A percentile compares a stretch with the other conserved stretches of the same genome.
These are phyloP conservation scores for Eretmochelys imbricata DNA, from an alignment of 2,113 vertebrate species.

Conservation along the genomic window DNA sequence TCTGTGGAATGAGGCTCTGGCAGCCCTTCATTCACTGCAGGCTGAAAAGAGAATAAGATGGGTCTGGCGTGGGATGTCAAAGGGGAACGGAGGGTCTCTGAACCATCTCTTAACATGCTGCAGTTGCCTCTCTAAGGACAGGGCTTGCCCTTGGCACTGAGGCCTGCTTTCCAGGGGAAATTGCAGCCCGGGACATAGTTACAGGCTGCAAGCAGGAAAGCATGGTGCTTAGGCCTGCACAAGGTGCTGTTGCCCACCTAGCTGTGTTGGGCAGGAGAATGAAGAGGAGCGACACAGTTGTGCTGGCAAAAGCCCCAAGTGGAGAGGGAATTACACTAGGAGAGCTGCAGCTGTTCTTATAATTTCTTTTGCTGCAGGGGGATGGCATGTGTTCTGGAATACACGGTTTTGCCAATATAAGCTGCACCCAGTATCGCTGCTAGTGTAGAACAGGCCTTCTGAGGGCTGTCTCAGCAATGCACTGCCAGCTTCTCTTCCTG, in stretches of 20 bases:
- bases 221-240: background rate
- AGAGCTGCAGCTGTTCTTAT: no score
- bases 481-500: background rate
- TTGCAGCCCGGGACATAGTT: background rate
- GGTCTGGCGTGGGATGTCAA: background rate
- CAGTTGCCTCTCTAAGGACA: background rate
- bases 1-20: background rate
- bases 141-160: background rate
- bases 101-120: background rate
- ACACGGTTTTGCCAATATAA: background rate
- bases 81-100: background rate
- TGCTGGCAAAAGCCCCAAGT: background rate
- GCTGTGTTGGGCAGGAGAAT: background rate
- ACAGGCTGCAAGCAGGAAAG: background rate
- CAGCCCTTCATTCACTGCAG: background rate
- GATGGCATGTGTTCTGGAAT: background rate
- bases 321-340: background rate
- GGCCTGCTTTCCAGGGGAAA: background rate
- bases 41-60: background rate
- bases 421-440: background rate
- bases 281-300: no score
- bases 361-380: no score
- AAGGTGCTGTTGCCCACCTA: background rate
- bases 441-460: background rate
- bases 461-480: background rate